Base-by-base conservation (phyloP, 2,888 invertebrate species). In the Agapostemon virescens region DNA sequence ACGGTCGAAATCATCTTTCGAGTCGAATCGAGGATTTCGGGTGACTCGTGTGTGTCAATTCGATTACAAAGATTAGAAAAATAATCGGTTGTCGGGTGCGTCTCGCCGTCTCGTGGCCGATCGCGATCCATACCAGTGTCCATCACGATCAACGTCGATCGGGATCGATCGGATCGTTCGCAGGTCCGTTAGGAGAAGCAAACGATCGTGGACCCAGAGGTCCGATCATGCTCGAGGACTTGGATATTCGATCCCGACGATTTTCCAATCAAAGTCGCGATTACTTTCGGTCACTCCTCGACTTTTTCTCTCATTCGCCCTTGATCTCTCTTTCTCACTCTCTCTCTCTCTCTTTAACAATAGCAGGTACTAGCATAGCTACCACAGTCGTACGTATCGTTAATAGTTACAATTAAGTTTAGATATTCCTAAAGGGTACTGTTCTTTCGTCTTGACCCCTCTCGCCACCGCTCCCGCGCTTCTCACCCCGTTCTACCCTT, bases 311-410 rank as follows among this genome's bases (percentile, higher is more conserved):
- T 38, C 66, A 17, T 61, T 67, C 42, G 23, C 42, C 75, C 74
- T 79, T 71, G 76, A 77, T 75, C 75, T 73, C 78, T 67, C 58
- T 83, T 38, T 64, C 49, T 42, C 61, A 23, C 63, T 61, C 61
- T 26, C 40, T 79, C 74, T 73, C 83, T 85, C 75, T 88, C 84
- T 88, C 84, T 88, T 91, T 91, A 92, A 92, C 90, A 92, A 92
- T 92, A 93, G 93, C 93, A 93, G 93, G 93, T 93, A 93, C 93
- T 93, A 93, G 92, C 93, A 93, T 93, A 93, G 93, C 93, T 93
- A 93, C 93, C 92, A 93, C 93, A 93, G 93, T 92, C 92, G 92
- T 93, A 92, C 93, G 92, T 92, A 92, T 93, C 92, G 91, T 92
- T 92, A 91, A 91, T 91, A 91, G 90, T 91, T 91, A 91, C 85